Evolutionary conservation across 2,113 vertebrate genomes (phyloP), one percentile per base, ranked within the genome.

Genomic region (Paratilapia polleni): DNA sequence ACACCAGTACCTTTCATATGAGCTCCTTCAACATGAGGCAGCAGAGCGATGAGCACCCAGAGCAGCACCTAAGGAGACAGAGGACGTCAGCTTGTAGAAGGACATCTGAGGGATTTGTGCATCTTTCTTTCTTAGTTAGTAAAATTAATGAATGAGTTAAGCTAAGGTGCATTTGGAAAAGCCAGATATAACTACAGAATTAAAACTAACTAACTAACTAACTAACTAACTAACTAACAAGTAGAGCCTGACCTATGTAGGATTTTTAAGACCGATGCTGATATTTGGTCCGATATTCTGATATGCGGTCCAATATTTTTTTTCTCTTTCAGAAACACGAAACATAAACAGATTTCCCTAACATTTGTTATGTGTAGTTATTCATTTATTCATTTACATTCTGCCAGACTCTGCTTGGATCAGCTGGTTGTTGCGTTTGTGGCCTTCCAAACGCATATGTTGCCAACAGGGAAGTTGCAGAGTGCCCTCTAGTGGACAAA

Each of bases 21-120:
- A 58, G 90, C 94, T 68, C 95, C 96, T 10, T 94, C 93, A 54
- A 94, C 94, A 9, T 95, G 89, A 60, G 95, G 93, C 92, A 96
- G 88, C 82, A 96, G 85, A 92, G 94, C 95, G 54, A 95, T 86
- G 36, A 96, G 89, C 78, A 94, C 91, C 94, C 94, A 96, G 28
- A 95, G 88, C 82, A 95, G 87, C 92, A 96, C 93, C 96, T 96
- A 58, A 66, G 20, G 62, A 77, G 60, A 80, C 59, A 82, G 28
- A 84, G 9, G 20, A 57, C 34, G 73, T 59, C 31, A 83, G 54
- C 8, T 80, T 52, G 28, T 36, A 59, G 15, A 75, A 19, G 15
- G 63, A 73, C 28, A 57, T 56, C 17, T 11, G 61, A 17, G 3
- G 10, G n/a, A 49, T 17, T 49, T 49, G 47, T 49, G 47, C 5